These are phyloP conservation scores for Perca schrenkii DNA, from an alignment of 2,113 vertebrate genomes.

Conservation along the genomic window DNA sequence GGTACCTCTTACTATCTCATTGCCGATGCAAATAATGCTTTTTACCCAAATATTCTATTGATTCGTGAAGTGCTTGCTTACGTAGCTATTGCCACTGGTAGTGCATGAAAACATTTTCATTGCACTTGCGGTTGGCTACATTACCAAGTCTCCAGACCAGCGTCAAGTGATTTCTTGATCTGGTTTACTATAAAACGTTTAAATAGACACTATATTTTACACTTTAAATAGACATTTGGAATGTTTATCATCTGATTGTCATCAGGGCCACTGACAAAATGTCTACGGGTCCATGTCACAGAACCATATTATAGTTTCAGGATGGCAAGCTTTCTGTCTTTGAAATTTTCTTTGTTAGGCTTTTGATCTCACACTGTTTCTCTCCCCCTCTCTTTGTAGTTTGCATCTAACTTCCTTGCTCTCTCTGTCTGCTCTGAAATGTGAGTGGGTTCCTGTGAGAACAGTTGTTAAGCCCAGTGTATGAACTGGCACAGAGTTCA, in stretches of 20 bases:
- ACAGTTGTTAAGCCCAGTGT: constrained; percentile 61
- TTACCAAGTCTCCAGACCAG: background rate
- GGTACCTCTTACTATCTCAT: background rate
- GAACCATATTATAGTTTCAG: constrained; percentile 31
- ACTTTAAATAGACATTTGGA: background rate
- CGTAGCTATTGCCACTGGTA: background rate
- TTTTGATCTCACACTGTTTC: constrained; percentile 54
- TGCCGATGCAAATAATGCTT: background rate
- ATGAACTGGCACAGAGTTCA: constrained; percentile 73
- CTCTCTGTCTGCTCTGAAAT: constrained; percentile 56
- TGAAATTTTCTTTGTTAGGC: constrained; percentile 33
- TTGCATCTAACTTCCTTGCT: constrained; percentile 41
- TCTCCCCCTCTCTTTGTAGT: constrained; percentile 18
- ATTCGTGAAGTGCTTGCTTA: background rate
- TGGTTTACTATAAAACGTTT: background rate
- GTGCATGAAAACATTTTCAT: background rate
- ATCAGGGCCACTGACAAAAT: background rate
- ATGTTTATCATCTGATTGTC: background rate
- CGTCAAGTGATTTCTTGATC: too few species aligned
- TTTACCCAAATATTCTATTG: background rate
- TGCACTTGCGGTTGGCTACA: background rate
- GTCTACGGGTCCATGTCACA: constrained; percentile 16
- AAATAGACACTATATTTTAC: background rate
- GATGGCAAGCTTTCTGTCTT: constrained; percentile 6
- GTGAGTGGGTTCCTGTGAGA: constrained; percentile 66